Base-by-base conservation (phyloP, 2,113 vertebrate species). In the Poeciliopsis occidentalis region DNA sequence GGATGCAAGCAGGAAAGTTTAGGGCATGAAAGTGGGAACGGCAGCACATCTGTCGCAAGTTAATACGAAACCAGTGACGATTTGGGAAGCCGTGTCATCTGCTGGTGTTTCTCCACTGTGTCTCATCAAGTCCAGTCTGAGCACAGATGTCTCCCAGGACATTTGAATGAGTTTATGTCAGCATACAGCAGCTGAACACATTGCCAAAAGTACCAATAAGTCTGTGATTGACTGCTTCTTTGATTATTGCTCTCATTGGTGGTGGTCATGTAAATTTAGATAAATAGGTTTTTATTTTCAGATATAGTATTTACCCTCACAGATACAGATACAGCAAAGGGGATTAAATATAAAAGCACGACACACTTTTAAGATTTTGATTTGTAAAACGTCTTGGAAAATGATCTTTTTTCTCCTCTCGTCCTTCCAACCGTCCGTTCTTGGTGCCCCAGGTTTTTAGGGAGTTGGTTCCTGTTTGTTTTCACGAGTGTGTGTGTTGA, bases 401-500 rank as follows among this genome's bases (percentile, higher is more conserved):
- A 41, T 41, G 39, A 11, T 12, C 2, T 3, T 34, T 34, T 34
- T 34, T 34, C 82, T 63, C 67, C 80, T 75, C 85, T 84, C 81
- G 73, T 93, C 85, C 82, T 60, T 91, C 82, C 66, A 69, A 88
- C 88, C 61, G 76, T 85, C 86, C 80, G 75, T 92, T 84, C 88
- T 81, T 15, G 37, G 82, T 91, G 90, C 91, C 91, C 90, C 92
- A 86, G 89, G 85, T 76, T 94, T 93, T 94, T 89, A 82, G 90
- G 90, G 90, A 93, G 87, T 94, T 95, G 82, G 93, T 93, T 95
- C 94, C 94, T 95, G 95, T 95, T 95, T 95, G 95, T 95, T 95
- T 95, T 95, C 94, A 95, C 32, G 8, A 8, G 32, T 34, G 7
- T 34, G 32, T 34, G 32, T 32, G 31, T 32, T 32, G 31, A 6